These are phyloP conservation scores for Biston betularia DNA, from an alignment of 2,888 invertebrate species.

Conservation along the genomic window DNA sequence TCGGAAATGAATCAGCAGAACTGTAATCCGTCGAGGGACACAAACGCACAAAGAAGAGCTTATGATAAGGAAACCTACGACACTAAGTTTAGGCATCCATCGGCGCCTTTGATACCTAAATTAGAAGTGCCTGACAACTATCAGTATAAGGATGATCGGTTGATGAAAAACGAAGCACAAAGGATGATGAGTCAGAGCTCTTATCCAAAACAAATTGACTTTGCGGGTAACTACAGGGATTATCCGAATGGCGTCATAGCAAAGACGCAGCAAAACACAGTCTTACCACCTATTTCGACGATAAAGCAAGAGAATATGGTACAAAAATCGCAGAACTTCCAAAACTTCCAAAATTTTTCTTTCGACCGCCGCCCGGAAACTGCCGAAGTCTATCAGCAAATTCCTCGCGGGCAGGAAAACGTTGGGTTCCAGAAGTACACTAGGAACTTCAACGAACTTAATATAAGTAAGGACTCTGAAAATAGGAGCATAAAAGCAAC, in stretches of 20 bases:
- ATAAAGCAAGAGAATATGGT: constrained; percentile 82
- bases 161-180: constrained; percentile 66
- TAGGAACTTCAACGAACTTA: constrained; percentile 63
- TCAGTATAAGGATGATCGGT: constrained; percentile 76
- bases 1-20: constrained; percentile 83
- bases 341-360: constrained; percentile 70
- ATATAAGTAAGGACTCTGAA: constrained; percentile 61
- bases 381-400: constrained; percentile 63
- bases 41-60: constrained; percentile 76
- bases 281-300: constrained; percentile 81
- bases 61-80: constrained; percentile 77
- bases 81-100: constrained; percentile 76
- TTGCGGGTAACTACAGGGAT: constrained; percentile 66
- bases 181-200: constrained; percentile 58
- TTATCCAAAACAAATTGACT: constrained; percentile 63
- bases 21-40: constrained; percentile 67
- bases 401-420: constrained; percentile 69
- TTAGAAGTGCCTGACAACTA: constrained; percentile 78
- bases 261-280: constrained; percentile 66
- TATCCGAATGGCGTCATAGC: constrained; percentile 65
- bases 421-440: constrained; percentile 78
- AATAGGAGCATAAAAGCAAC: constrained; percentile 52
- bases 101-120: constrained; percentile 79
- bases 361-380: constrained; percentile 68
- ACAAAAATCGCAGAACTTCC: constrained; percentile 69